Conservation (phyloP, 2,888 invertebrate genomes). For the Cryptocheilus praepositus region DNA sequence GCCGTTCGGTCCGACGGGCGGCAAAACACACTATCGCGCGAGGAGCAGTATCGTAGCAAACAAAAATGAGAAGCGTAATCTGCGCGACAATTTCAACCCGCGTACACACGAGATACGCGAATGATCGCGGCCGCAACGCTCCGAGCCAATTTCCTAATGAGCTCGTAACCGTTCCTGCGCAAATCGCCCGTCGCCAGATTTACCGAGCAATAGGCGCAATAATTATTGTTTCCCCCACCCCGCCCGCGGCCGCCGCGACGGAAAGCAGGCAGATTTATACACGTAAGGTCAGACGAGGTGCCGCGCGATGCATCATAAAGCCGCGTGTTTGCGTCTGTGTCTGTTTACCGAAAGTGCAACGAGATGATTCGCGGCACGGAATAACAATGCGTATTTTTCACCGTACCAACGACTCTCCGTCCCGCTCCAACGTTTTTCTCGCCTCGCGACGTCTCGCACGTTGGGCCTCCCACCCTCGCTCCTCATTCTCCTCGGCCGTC, state of each 20-base stretch:
- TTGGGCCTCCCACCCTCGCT: neutral
- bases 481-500: neutral
- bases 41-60: too few species aligned
- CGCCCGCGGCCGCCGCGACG: conserved; percentile 1
- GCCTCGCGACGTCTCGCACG: neutral
- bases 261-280: conserved; percentile 7
- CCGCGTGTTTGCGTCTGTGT: conserved; percentile 10
- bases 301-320: conserved; percentile 19
- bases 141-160: too few species aligned
- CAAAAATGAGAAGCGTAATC: too few species aligned
- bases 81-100: too few species aligned
- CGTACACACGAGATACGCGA: too few species aligned
- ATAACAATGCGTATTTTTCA: conserved; percentile 14
- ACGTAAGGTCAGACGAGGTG: conserved; percentile 4
- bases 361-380: conserved; percentile 2
- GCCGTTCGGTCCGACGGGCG: too few species aligned
- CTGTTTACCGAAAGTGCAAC: conserved; percentile 21
- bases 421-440: neutral
- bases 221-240: conserved; percentile 6
- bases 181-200: too few species aligned
- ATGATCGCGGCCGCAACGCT: too few species aligned
- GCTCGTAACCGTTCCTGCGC: too few species aligned
- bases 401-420: neutral
- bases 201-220: too few species aligned
- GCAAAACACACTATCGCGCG: too few species aligned